Evolutionary conservation across 2,888 invertebrate species (phyloP), one percentile per base, ranked within the genome.

Genomic region (Amaurobius ferox): DNA sequence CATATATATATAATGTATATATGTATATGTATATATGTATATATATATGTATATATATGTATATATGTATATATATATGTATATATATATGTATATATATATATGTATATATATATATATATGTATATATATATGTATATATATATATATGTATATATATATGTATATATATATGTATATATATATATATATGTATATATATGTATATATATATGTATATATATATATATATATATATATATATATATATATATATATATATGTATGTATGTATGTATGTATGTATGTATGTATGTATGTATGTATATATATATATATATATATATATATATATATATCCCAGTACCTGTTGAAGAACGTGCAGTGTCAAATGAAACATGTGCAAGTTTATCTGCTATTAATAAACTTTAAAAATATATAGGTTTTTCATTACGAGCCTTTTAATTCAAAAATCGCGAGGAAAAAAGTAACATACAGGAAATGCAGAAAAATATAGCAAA

Each of bases 61-160:
- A 19, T 48, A 48, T 48, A 48, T 48, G 16, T 48, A 48, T 48
- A 48, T 48, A 48, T 48, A 19, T 48, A 48, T 48, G 48, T 48
- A 48, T 48, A 48, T 48, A 48, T 48, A 48, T 48, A 19, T 48
- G 16, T 48, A 48, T 48, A 48, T 48, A 48, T 48, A 48, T 48
- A 5, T 48, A 19, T 48, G 16, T 48, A 48, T 48, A 48, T 48
- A 48, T 48, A 48, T 48, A 19, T 48, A 48, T 48, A 48, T 48
- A 19, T 48, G 16, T 48, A 48, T 48, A 48, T 48, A 48, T 48
- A 48, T 48, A 48, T 48, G 16, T 48, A 48, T 48, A 48, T 48
- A 19, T 48, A 48, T 48, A 48, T 48, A 48, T 48, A 48, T 48
- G 16, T 48, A 48, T 48, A 19, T 48, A 48, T 48, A 48, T 48